Evolutionary conservation across 2,797 vertebrate genomes (phyloP), one percentile per base, ranked within the genome.

Genomic region (Sphaeramia orbicularis): DNA sequence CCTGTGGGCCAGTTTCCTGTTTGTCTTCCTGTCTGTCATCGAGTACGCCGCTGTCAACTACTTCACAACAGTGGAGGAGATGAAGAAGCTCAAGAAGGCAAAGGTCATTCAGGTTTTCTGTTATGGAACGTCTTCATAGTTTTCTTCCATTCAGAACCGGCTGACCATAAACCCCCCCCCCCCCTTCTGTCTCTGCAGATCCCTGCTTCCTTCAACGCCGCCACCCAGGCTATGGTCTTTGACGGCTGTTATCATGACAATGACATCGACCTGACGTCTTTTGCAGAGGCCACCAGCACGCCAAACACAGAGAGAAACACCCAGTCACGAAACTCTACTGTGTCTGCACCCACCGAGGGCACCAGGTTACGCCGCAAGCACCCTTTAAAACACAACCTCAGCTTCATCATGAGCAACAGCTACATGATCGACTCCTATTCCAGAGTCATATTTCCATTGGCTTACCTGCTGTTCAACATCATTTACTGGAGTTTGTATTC

Each of bases 11-110:
- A 97, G 96, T 90, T 97, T 97, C 89, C 93, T 97, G 56, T 97
- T 96, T 66, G 95, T 97, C 80, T 97, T 97, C 83, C 92, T 97
- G 52, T 96, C 96, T 0, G 96, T 97, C 86, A 95, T 95, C 0
- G 96, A 97, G 83, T 97, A 96, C 0, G 96, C 96, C 15, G 95
- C 96, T 0, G 94, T 97, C 81, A 98, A 97, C 90, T 97, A 96
- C 88, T 96, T 97, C 86, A 97, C 96, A 57, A 96, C 96, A 0
- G 84, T 94, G 65, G 95, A 96, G 81, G 96, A 97, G 80, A 92
- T 92, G 92, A 95, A 95, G 62, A 95, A 91, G 54, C 90, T 96
- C 50, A 92, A 92, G 83, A 90, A 77, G 80, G 94, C 92, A 66
- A 96, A 96, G 95, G 96, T 96, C 12, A 80, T 57, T 68, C 8